Evolutionary conservation across 2,888 invertebrate species (phyloP), one percentile per base, ranked within the genome.

Genomic region (Dromius quadrimaculatus): DNA sequence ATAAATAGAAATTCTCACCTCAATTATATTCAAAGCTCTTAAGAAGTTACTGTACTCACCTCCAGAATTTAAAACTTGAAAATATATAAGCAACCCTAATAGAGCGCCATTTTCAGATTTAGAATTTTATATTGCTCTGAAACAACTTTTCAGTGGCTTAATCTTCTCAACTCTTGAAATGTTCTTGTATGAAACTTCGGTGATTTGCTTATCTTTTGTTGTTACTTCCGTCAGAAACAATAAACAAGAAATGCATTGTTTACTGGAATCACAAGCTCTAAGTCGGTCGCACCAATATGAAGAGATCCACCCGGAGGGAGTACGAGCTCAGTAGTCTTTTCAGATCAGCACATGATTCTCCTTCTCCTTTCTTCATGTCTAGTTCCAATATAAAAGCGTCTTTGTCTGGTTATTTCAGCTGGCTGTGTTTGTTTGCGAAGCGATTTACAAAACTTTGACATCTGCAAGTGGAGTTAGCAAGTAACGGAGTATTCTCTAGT

Each of bases 361-460:
- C 8, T 6, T 54, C 50, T 28, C 15, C 3, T 11, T 47, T 1
- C 20, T 4, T 1, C 50, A 2, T 15, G 6, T 6, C 4, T 11
- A 6, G 8, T 6, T 5, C 1, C 15, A 1, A 15, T 54, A 61
- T 61, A 38, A 11, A 5, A 20, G 9, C 6, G 22, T 38, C 22
- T 61, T 11, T 28, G 15, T 63, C 28, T 50, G 47, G 65, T 65
- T 65, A 65, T 65, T 65, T 65, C 65, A 65, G 50, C 36, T 65
- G 65, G 34, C 15, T 38, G 50, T 43, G 43, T 32, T 15, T 65
- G 65, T 65, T 65, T 65, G 65, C 19, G 36, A 65, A 65, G 65
- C 50, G 65, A 50, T 65, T 65, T 65, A 50, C 65, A 65, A 65
- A 65, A 65, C 65, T 65, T 65, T 34, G 28, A 65, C 65, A 65